Percentiles rank a stretch among this genome's conserved stretches.
Conservation (phyloP, 2,797 vertebrate genomes). For the Huso huso region DNA sequence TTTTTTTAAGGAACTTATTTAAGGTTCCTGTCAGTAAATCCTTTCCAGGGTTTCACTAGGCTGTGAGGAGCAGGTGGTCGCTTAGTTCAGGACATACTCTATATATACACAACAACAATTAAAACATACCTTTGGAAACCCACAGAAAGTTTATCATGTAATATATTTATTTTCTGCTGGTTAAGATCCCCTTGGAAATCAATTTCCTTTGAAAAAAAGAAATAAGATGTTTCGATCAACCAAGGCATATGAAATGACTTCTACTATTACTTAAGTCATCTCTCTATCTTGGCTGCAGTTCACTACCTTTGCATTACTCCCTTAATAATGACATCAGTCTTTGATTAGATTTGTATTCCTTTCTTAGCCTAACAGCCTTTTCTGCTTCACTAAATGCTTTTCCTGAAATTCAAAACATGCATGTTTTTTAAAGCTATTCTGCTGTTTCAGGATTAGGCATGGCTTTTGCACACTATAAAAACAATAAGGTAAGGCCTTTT, state of each 20-base stretch:
- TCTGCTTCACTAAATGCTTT: slow-evolving; percentile 25
- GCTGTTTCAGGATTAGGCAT: neutral
- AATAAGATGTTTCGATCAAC: slow-evolving; percentile 3
- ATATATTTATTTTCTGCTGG: slow-evolving; percentile 36
- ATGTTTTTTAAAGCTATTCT: slow-evolving; percentile 7
- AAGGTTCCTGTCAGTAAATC: too few relatives aligned
- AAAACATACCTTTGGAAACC: slow-evolving; percentile 56
- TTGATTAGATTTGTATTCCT: slow-evolving; percentile 46
- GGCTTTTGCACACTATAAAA: slow-evolving; percentile 8
- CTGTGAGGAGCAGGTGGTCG: too few relatives aligned
- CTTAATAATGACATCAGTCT: slow-evolving; percentile 51
- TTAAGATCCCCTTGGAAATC: slow-evolving; percentile 36
- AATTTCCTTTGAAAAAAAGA: slow-evolving; percentile 33
- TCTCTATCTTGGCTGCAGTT: slow-evolving; percentile 25
- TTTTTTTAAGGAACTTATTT: too few relatives aligned
- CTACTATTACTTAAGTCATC: slow-evolving; percentile 24
- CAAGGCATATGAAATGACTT: slow-evolving; percentile 23
- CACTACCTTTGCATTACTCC: slow-evolving; percentile 48
- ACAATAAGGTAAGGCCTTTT: slow-evolving; percentile 57
- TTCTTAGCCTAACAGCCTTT: slow-evolving; percentile 34
- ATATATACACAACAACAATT: too few relatives aligned
- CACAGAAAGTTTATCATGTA: slow-evolving; percentile 44
- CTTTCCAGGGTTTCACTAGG: too few relatives aligned
- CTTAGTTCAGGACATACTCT: too few relatives aligned
- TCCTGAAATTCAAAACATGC: slow-evolving; percentile 24